phyloP scores from a whole-genome alignment of 2,113 vertebrate species.

The Heptranchias perlo region DNA sequence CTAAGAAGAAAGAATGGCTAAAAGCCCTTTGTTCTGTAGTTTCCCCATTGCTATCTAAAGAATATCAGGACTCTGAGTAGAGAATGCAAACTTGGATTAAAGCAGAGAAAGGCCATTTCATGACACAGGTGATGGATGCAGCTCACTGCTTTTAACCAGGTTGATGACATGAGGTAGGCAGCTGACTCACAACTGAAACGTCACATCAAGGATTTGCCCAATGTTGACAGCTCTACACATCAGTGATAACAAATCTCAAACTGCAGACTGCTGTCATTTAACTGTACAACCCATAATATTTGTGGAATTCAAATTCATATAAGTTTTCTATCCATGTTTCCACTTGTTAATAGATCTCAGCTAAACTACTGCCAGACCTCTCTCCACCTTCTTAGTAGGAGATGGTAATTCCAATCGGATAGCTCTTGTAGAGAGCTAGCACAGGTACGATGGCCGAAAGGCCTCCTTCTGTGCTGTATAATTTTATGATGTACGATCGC shows the following conservation, averaged over 20 bases:
- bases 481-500: neutral
- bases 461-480: neutral
- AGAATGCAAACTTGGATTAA: neutral
- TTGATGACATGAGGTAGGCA: neutral
- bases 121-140: neutral
- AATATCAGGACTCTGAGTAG: neutral
- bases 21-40: neutral
- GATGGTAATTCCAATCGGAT: neutral
- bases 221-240: neutral
- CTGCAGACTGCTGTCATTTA: neutral
- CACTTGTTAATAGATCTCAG: neutral
- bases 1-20: neutral
- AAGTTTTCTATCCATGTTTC: neutral
- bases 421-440: neutral
- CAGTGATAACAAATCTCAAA: neutral
- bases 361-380: neutral
- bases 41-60: neutral
- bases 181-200: neutral
- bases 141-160: neutral
- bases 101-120: neutral
- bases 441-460: neutral
- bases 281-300: neutral
- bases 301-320: neutral
- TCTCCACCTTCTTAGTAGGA: neutral
- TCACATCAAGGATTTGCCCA: neutral